Base-by-base conservation (phyloP, 2,797 vertebrate species). In the Gobionotothen gibberifrons region DNA sequence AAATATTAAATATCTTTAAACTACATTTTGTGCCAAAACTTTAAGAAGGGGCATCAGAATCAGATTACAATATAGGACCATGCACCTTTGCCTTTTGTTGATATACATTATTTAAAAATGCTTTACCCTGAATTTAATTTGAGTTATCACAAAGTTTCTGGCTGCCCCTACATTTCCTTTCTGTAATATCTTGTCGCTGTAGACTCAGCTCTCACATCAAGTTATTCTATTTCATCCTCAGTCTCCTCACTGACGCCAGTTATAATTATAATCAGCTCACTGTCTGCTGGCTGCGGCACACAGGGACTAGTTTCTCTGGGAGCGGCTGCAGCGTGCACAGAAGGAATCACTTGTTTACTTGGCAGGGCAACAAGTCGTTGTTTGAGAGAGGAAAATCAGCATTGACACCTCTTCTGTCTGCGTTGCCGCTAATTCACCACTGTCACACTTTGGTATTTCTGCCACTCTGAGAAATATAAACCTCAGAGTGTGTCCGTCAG, bases 401-500 rank as follows among this genome's bases (percentile, higher is more conserved):
- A 2, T 48, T 63, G 72, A 72, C 70, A 53, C 63, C 51, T 76
- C 69, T 7, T 72, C 77, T 58, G 60, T 75, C 68, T 36, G 22
- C 61, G 1, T 15, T 10, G 0, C 9, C 36, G 26, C 53, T 47
- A 19, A 64, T 39, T 29, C 51, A 69, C 62, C 16, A 40, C 66
- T 70, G 84, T 81, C 69, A 56, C 70, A 52, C 65, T 55, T n/a
- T 71, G 72, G 48, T 65, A 51, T 82, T 76, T 78, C 82, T 84
- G 82, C 85, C 66, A 51, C 74, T 70, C 65, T 9, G 15, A 57
- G 80, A 57, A 57, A 81, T 83, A 84, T 83, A 87, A 90, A 90
- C 90, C 87, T 56, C 46, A 59, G 75, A 36, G 58, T 57, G 85
- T 69, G 76, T 65, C 69, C 59, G 66, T 81, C 70, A 53, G 55